phyloP scores from a whole-genome alignment of 2,888 invertebrate genomes.

The Tiphia femorata region DNA sequence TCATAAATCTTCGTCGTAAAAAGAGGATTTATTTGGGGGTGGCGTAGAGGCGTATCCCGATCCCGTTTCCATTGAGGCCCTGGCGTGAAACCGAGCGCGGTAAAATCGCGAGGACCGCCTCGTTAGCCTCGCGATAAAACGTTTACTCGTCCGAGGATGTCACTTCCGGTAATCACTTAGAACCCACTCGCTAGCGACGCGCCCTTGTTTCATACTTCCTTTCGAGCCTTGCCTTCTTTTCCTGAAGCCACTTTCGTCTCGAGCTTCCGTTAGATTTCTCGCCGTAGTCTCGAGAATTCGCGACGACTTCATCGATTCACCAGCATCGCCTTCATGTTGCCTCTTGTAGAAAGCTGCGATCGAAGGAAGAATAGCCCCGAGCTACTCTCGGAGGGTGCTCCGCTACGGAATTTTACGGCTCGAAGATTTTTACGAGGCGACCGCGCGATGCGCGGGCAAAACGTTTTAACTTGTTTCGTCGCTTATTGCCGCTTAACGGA shows the following conservation, averaged over 20 bases:
- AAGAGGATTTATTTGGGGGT: constrained; percentile 67
- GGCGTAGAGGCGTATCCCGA: constrained; percentile 45
- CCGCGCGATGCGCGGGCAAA: not conserved
- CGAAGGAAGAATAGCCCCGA: too few species aligned
- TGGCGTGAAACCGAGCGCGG: constrained; percentile 55
- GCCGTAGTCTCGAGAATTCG: constrained; percentile 18
- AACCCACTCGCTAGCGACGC: constrained; percentile 19
- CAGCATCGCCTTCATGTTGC: too few species aligned
- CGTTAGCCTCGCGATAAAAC: constrained; percentile 66
- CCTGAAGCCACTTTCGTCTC: constrained; percentile 11
- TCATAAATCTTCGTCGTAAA: constrained; percentile 68
- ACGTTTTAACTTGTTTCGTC: too few species aligned
- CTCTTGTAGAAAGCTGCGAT: too few species aligned
- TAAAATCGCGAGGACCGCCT: constrained; percentile 54
- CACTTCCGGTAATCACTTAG: constrained; percentile 63
- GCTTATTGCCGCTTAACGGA: too few species aligned
- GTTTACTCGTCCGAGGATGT: constrained; percentile 60
- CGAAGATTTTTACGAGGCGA: not conserved
- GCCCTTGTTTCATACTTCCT: constrained; percentile 19
- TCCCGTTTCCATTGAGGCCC: constrained; percentile 54
- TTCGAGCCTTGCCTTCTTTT: constrained; percentile 25
- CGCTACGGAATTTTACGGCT: not conserved
- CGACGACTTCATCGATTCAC: constrained; percentile 20
- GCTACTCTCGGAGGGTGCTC: too few species aligned
- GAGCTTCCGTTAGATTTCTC: constrained; percentile 2